Conservation (phyloP, 2,797 vertebrate species). For the Malurus splendens region DNA sequence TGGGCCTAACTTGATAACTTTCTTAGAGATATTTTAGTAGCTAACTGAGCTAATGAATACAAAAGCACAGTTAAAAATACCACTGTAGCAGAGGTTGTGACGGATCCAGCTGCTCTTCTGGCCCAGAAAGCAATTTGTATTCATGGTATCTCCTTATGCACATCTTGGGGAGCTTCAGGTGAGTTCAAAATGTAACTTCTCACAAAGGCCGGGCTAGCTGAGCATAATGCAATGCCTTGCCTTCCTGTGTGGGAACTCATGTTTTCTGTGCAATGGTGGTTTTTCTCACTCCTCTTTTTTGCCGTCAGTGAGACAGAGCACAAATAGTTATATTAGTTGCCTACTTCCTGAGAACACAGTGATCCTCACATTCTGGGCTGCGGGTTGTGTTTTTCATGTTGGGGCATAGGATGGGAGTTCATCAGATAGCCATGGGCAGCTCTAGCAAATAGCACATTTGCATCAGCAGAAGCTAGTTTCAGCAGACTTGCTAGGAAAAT, state of each 20-base stretch:
- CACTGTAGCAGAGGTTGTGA: background rate
- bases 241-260: slow-evolving; percentile 19
- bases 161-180: background rate
- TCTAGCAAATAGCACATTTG: slow-evolving; percentile 37
- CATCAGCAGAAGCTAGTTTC: slow-evolving; percentile 37
- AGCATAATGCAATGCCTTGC: background rate
- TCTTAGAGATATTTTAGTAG: background rate
- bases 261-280: background rate
- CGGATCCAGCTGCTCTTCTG: background rate
- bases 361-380: slow-evolving; percentile 54
- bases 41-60: background rate
- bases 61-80: background rate
- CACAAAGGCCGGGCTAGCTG: background rate
- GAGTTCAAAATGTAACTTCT: background rate
- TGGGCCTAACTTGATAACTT: background rate
- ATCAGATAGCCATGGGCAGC: slow-evolving; percentile 40
- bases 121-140: background rate
- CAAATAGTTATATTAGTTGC: slow-evolving; percentile 15
- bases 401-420: slow-evolving; percentile 44
- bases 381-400: slow-evolving; percentile 25
- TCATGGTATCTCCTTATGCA: background rate
- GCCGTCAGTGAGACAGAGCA: background rate
- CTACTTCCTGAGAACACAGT: slow-evolving; percentile 56
- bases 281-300: background rate
- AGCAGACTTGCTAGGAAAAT: slow-evolving; percentile 32